These are phyloP conservation scores for Eurystomus gularis DNA, from an alignment of 2,113 vertebrate genomes.

Conservation along the genomic window DNA sequence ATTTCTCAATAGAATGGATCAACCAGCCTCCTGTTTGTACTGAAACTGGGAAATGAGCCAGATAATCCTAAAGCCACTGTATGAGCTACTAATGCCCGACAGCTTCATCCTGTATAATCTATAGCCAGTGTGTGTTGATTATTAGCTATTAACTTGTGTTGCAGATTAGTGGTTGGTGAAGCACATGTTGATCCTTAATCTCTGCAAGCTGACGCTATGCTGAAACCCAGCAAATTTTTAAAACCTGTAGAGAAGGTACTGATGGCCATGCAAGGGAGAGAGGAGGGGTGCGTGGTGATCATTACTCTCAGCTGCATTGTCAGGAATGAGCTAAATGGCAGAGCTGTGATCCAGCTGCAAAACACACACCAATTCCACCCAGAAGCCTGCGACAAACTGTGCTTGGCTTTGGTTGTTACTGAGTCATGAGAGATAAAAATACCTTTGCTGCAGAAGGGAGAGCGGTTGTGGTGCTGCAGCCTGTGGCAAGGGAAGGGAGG, in stretches of 20 bases:
- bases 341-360: conserved; percentile 10
- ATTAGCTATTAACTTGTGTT: not conserved
- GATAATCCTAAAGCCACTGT: not conserved
- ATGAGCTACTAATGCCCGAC: not conserved
- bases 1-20: not conserved
- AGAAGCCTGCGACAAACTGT: conserved; percentile 29
- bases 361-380: not conserved
- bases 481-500: not conserved
- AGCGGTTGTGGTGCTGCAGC: not conserved
- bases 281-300: not conserved
- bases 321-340: not conserved
- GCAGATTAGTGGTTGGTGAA: not conserved
- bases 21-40: not conserved
- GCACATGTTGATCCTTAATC: not conserved
- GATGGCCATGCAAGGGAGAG: not conserved
- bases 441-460: conserved; percentile 29
- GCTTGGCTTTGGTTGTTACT: conserved; percentile 26
- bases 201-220: not conserved
- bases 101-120: not conserved
- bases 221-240: not conserved
- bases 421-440: conserved; percentile 64
- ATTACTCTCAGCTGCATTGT: not conserved
- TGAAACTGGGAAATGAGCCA: not conserved
- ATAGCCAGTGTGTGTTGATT: not conserved
- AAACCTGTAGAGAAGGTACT: not conserved